Evolutionary conservation across 2,113 vertebrate genomes (phyloP), one percentile per base, ranked within the genome.

Genomic region (Falco punctatus): DNA sequence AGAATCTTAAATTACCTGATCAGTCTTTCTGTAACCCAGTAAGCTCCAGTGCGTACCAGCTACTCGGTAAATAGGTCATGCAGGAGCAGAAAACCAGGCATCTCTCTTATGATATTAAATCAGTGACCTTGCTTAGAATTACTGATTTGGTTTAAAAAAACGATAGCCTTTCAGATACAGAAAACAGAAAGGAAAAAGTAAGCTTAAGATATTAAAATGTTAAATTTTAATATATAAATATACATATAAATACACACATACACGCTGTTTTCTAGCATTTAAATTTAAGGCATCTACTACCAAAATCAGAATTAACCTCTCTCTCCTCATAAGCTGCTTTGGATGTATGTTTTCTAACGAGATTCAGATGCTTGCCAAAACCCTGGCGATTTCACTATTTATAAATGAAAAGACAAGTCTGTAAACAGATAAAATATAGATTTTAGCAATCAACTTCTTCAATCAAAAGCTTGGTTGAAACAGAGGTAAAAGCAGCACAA

Each of bases 41-140:
- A n/a, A 42, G 87, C 23, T 46, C 42, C 65, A 71, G 52, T 2
- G 33, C 24, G 73, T 24, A 35, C 52, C 90, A 69, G 90, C 58
- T 57, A 35, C 64, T n/a, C 19, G 11, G 64, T 7, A 97, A 97
- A 64, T 27, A 87, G 96, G 92, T 86, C 97, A 95, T 11, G 55
- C 40, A 44, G 75, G 33, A 91, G 83, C 1, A 88, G 78, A 13
- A 38, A 75, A 72, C 33, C 72, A 75, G 49, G 78, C 74, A 51
- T 3, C 22, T 3, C 91, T 46, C 44, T 14, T 35, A 28, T 0
- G 8, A 46, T 0, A 4, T 54, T 13, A 14, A 35, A 33, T 10
- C 80, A 44, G 24, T 22, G 35, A 27, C 42, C 85, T 74, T 52
- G 78, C 90, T 52, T 12, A 26, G 2, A 67, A 22, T 10, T 64